These are phyloP conservation scores for Oedothorax gibbosus DNA, from an alignment of 1,140 invertebrate species.

Conservation along the genomic window DNA sequence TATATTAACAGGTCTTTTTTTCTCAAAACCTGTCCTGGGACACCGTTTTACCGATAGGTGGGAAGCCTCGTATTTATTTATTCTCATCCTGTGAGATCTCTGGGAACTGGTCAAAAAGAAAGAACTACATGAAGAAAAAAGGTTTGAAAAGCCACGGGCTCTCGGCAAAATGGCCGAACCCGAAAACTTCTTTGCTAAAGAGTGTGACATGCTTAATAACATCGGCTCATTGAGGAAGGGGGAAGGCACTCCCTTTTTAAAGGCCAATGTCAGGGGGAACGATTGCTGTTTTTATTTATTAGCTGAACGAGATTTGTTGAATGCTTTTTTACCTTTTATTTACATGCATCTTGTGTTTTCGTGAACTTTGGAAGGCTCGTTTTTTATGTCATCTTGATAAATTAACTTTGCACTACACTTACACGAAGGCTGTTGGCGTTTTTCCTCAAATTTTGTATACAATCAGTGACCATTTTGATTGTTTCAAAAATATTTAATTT, in stretches of 20 bases:
- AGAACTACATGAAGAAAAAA: conserved; percentile 26
- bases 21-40: conserved; percentile 49
- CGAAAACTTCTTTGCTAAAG: conserved; percentile 1
- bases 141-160: conserved; percentile 51
- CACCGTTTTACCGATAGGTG: conserved; percentile 38
- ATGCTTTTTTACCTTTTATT: conserved; percentile 9
- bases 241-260: conserved; percentile 24
- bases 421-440: no score
- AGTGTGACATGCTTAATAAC: conserved; percentile 59
- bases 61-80: conserved; percentile 60
- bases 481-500: no score
- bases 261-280: background rate
- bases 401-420: no score
- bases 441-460: no score
- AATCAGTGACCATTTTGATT: no score
- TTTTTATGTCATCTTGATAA: no score
- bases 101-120: conserved; percentile 57
- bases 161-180: conserved; percentile 22
- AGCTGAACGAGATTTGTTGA: no score
- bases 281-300: no score
- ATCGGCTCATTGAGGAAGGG: conserved; percentile 22
- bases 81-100: conserved; percentile 46
- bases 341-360: conserved; percentile 49
- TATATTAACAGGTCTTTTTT: conserved; percentile 56
- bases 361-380: background rate